phyloP scores from a whole-genome alignment of 2,888 invertebrate genomes.

The Phyllotreta striolata region DNA sequence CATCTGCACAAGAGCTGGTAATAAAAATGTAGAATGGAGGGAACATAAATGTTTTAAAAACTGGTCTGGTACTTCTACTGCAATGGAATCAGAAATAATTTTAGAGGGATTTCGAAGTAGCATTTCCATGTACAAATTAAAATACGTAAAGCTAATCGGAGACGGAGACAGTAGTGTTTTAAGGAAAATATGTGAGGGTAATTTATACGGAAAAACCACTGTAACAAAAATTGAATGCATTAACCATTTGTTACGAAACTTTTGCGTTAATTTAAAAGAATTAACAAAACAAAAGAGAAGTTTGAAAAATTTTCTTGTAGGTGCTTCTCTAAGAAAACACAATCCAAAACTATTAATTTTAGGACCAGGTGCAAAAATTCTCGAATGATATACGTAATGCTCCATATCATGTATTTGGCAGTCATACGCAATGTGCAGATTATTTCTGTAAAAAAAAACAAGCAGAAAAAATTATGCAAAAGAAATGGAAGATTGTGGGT shows the following conservation, averaged over 20 bases:
- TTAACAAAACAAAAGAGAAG: constrained; percentile 12
- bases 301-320: constrained; percentile 12
- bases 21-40: too few species aligned
- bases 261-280: too few species aligned
- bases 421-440: constrained; percentile 18
- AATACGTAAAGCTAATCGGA: too few species aligned
- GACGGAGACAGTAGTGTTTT: constrained; percentile 33
- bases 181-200: constrained; percentile 20
- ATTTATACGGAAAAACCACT: constrained; percentile 25
- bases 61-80: constrained; percentile 31
- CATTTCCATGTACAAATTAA: too few species aligned
- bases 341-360: constrained; percentile 3
- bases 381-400: constrained; percentile 23
- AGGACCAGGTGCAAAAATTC: constrained; percentile 22
- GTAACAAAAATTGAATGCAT: constrained; percentile 36
- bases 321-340: constrained; percentile 16
- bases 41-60: constrained; percentile 38
- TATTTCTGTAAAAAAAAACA: too few species aligned
- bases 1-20: too few species aligned
- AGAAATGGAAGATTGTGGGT: constrained; percentile 24
- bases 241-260: constrained; percentile 35
- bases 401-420: constrained; percentile 27
- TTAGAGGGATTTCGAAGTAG: constrained; percentile 37
- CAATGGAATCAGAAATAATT: constrained; percentile 39
- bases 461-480: constrained; percentile 22